These are phyloP conservation scores for Morinoia aosen DNA, from an alignment of 2,888 invertebrate genomes.

Conservation along the genomic window DNA sequence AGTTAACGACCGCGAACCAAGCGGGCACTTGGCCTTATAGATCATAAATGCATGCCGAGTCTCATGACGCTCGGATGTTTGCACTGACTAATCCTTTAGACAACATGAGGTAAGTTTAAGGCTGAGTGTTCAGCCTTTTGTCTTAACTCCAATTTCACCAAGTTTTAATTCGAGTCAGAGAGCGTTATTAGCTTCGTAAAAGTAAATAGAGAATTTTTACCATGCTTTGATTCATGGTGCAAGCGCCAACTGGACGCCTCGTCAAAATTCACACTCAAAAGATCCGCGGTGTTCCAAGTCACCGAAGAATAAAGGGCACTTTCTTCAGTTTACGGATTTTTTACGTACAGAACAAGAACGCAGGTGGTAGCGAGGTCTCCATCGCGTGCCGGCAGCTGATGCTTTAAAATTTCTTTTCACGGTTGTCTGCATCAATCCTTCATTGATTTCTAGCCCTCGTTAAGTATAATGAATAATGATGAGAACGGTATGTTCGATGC, in stretches of 20 bases:
- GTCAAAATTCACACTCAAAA: not conserved
- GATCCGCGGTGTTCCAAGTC: not conserved
- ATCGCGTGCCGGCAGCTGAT: not conserved
- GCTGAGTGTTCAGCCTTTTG: not conserved
- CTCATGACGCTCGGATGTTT: not conserved
- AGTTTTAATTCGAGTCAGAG: not conserved
- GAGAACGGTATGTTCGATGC: not conserved
- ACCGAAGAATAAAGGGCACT: not conserved
- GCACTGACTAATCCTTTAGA: not conserved
- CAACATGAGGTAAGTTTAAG: not conserved
- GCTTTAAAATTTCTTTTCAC: conserved; percentile 1
- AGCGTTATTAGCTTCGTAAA: not conserved
- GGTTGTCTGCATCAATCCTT: not conserved
- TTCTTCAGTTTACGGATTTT: not conserved
- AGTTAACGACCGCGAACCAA: not conserved
- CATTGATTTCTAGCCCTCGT: not conserved
- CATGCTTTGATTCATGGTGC: not conserved
- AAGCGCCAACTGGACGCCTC: not conserved
- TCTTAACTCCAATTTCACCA: not conserved
- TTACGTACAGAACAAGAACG: not conserved
- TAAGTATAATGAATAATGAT: not conserved
- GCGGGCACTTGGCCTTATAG: not conserved
- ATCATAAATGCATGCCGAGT: not conserved
- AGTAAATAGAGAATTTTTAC: not conserved
- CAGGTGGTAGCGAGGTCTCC: not conserved